Conservation (phyloP, 2,797 vertebrate species). For the Acanthornis magna region DNA sequence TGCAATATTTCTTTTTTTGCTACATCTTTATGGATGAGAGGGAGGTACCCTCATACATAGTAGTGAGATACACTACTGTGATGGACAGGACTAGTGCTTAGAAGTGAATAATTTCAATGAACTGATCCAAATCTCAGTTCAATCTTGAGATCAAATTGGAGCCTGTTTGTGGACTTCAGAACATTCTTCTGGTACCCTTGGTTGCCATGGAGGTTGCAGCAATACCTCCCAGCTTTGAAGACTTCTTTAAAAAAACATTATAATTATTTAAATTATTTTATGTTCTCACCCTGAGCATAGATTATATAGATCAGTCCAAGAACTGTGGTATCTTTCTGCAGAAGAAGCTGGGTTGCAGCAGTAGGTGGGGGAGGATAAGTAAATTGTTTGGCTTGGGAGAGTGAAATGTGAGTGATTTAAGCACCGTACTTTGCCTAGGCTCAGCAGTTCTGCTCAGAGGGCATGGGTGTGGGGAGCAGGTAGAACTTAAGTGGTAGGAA, state of each 20-base stretch:
- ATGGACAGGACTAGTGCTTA: neutral
- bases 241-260: neutral
- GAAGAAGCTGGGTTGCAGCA: neutral
- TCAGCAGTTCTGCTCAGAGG: neutral
- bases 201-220: neutral
- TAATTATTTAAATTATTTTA: neutral
- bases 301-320: neutral
- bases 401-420: neutral
- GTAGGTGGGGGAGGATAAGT: neutral
- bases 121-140: neutral
- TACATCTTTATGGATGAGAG: neutral
- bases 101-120: neutral
- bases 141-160: neutral
- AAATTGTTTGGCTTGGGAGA: neutral
- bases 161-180: neutral
- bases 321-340: neutral
- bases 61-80: neutral
- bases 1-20: neutral
- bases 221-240: neutral
- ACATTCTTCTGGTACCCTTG: neutral
- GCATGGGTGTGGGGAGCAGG: neutral
- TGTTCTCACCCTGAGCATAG: neutral
- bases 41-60: rapidly evolving
- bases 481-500: neutral
- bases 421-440: neutral